Conservation (phyloP, 2,797 vertebrate genomes). For the Lindbergichthys nudifrons region DNA sequence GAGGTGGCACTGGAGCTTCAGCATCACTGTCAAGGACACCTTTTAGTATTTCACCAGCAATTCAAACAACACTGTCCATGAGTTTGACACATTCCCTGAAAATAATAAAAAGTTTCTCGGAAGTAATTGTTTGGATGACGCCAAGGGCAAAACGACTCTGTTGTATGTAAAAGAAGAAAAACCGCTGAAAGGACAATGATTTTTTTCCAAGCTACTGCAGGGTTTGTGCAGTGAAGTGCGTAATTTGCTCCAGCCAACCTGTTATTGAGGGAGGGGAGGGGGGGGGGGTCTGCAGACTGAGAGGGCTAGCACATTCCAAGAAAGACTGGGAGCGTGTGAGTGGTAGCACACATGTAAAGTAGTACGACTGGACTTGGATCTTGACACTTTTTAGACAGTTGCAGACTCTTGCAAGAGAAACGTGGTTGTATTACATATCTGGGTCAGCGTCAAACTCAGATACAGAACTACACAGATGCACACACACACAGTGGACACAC, state of each 20-base stretch:
- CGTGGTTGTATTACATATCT: slow-evolving; percentile 35
- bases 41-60: slow-evolving; percentile 45
- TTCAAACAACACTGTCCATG: slow-evolving; percentile 12
- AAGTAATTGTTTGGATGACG: slow-evolving; percentile 14
- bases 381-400: slow-evolving; percentile 27
- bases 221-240: slow-evolving; percentile 49
- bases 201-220: slow-evolving; percentile 17
- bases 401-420: slow-evolving; percentile 28
- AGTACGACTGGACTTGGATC: slow-evolving; percentile 30
- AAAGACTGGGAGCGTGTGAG: slow-evolving; percentile 15
- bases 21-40: slow-evolving; percentile 50
- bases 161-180: slow-evolving; percentile 32
- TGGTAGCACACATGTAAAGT: neutral
- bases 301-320: slow-evolving; percentile 27
- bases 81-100: slow-evolving; percentile 33
- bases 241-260: slow-evolving; percentile 62
- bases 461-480: neutral
- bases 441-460: neutral
- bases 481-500: neutral
- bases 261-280: slow-evolving; percentile 37
- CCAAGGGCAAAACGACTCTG: neutral
- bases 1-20: slow-evolving; percentile 17
- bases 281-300: slow-evolving; percentile 12
- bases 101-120: slow-evolving; percentile 31
- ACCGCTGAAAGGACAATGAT: slow-evolving; percentile 20